Conservation (phyloP, 1,140 invertebrate genomes). For the Magallana angulata region DNA sequence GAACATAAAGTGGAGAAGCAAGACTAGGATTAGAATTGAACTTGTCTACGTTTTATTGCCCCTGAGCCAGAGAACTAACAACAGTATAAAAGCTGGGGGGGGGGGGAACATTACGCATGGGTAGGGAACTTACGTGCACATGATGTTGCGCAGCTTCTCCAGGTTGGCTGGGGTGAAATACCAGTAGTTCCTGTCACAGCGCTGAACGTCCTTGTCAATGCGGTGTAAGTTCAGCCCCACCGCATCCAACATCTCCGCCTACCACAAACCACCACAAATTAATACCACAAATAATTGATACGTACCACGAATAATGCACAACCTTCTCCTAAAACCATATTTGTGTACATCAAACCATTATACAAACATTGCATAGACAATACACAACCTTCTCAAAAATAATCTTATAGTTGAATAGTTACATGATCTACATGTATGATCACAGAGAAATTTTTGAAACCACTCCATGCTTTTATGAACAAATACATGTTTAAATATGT, state of each 20-base stretch:
- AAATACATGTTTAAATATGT: too few relatives aligned
- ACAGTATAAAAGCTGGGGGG: too few relatives aligned
- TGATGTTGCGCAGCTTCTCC: constrained; percentile 95
- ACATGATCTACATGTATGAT: too few relatives aligned
- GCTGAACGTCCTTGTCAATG: constrained; percentile 97
- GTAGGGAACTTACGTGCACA: constrained; percentile 88
- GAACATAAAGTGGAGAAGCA: too few relatives aligned
- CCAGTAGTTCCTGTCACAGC: constrained; percentile 95
- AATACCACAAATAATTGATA: too few relatives aligned
- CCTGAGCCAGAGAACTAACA: too few relatives aligned
- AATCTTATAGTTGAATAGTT: neutral
- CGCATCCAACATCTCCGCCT: constrained; percentile 90
- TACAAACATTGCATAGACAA: neutral
- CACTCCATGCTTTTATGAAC: too few relatives aligned
- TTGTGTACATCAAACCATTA: neutral
- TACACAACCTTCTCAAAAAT: neutral
- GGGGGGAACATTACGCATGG: too few relatives aligned
- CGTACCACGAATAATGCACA: too few relatives aligned
- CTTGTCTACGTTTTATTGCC: too few relatives aligned
- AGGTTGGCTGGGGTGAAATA: constrained; percentile 93
- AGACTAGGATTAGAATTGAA: too few relatives aligned
- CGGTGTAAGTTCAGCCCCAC: constrained; percentile 95
- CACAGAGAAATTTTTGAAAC: too few relatives aligned
- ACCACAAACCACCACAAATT: constrained; percentile 3
- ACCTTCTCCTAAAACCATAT: neutral